Percentiles rank a stretch among this genome's conserved stretches.
phyloP scores from a whole-genome alignment of 2,888 invertebrate species.

The Aphidoletes aphidimyza region DNA sequence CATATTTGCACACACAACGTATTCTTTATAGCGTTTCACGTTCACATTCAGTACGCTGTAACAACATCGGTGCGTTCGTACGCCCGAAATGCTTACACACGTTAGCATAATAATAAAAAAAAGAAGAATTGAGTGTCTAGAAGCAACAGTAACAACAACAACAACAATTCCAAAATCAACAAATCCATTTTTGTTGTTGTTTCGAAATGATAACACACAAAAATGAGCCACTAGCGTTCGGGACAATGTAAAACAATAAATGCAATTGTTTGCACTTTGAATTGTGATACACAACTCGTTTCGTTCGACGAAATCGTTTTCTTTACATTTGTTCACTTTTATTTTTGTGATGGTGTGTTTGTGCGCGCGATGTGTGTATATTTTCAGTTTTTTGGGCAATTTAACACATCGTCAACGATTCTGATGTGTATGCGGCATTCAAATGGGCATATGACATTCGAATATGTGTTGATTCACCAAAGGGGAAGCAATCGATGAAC shows the following conservation, averaged over 20 bases:
- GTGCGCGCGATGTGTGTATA: no score
- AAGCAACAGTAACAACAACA: background rate
- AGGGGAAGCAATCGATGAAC: background rate
- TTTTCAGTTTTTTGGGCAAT: background rate
- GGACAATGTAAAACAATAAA: background rate
- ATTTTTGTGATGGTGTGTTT: background rate
- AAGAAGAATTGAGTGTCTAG: no score
- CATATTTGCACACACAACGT: background rate
- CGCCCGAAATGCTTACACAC: no score
- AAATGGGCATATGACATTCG: background rate
- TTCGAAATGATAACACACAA: conserved; percentile 29
- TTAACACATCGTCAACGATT: background rate
- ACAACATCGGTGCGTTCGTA: background rate
- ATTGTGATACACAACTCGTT: conserved; percentile 20
- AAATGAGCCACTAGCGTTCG: background rate
- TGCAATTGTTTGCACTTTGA: conserved; percentile 36
- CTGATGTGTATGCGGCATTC: background rate
- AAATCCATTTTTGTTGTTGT: no score
- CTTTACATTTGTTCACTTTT: background rate
- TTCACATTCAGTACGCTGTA: background rate
- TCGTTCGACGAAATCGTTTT: background rate
- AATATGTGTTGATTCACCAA: background rate
- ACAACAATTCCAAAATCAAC: background rate
- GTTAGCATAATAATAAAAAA: no score
- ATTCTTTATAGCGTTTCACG: no score